phyloP scores from a whole-genome alignment of 1,140 invertebrate species.

The Drosophila ambigua region DNA sequence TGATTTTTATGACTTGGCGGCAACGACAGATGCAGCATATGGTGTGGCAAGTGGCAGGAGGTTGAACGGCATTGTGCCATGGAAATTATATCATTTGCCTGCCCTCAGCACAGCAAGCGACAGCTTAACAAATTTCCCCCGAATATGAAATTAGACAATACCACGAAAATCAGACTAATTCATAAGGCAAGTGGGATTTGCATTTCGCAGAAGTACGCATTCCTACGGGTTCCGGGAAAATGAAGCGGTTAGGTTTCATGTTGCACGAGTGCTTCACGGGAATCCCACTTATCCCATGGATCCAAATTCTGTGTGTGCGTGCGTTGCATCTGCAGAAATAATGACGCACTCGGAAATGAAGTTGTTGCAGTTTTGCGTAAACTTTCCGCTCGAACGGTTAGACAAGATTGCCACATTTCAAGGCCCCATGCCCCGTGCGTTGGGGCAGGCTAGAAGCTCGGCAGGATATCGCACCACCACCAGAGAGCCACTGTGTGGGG shows the following conservation, averaged over 20 bases:
- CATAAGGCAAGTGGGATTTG: constrained; percentile 28
- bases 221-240: too few species aligned
- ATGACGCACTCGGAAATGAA: constrained; percentile 67
- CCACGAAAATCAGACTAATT: constrained; percentile 37
- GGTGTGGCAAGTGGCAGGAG: constrained; percentile 3
- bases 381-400: constrained; percentile 66
- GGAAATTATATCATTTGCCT: constrained; percentile 75
- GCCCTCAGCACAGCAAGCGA: constrained; percentile 71
- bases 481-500: constrained; percentile 10
- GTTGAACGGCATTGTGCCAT: constrained; percentile 6
- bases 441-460: constrained; percentile 29
- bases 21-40: constrained; percentile 38
- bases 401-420: constrained; percentile 76
- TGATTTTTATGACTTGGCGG: constrained; percentile 68
- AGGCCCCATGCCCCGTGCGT: constrained; percentile 20
- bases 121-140: constrained; percentile 74
- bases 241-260: too few species aligned
- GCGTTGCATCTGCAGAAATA: constrained; percentile 54
- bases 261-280: not conserved
- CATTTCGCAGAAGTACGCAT: not conserved
- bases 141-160: constrained; percentile 57
- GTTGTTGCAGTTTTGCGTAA: constrained; percentile 63
- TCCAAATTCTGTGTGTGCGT: not conserved
- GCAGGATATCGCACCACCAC: constrained; percentile 2
- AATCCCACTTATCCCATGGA: not conserved